Evolutionary conservation across 2,113 vertebrate species (phyloP), one percentile per base, ranked within the genome.

Genomic region (Petromus typicus): DNA sequence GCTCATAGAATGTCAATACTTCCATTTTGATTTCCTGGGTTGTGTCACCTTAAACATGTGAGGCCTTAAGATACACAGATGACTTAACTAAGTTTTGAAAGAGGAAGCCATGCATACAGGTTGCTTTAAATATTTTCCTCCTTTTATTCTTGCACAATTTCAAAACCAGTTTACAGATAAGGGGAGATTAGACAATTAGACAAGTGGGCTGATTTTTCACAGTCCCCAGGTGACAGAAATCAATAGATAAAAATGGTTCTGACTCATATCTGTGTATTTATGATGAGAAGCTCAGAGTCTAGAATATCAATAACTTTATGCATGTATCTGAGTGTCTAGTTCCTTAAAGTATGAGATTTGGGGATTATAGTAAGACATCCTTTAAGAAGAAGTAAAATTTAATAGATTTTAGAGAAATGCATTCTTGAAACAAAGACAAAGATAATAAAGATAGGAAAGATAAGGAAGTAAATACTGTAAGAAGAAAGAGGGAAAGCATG

Each of bases 311-410:
- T 59, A 64, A 90, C 8, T 20, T 91, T 67, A 40, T 37, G 61
- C 48, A 25, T 57, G 34, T 67, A 0, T 14, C 57, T 67, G 7
- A 10, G 6, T 67, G 22, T 89, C 85, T 63, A 34, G 27, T 85
- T 95, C 51, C 30, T 80, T 86, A 69, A 37, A 78, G 30, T 34
- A 82, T 86, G n/a, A 79, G 14, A 48, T 73, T 59, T 66, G n/a
- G 25, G 51, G 23, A 80, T 1, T 16, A 51, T 43, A 88, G 7
- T 16, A 88, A 80, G 61, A 56, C 61, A 54, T 89, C 10, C 91
- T 94, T 78, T 32, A 69, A 64, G 25, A 81, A 89, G 17, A 91
- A 86, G 7, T 51, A 81, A 78, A 89, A 66, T 57, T 93, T 91
- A 91, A 43, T 45, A 23, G 0, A 73, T 27, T 64, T 86, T 81